Conservation (phyloP, 2,113 vertebrate species). For the cattle (Bos taurus) region ARS-UCD2.0 NC_037340.1:61707501-61708000, state of each 20-base stretch:
- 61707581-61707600: neutral
- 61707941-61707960: neutral
- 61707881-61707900: neutral
- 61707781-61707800: neutral
- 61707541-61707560: neutral
- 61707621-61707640: neutral
- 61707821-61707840: neutral
- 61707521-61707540: neutral
- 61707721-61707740: neutral
- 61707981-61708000: neutral
- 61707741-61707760: neutral
- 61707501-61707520: neutral
- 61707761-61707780: neutral
- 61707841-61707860: neutral
- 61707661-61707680: neutral
- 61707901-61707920: neutral
- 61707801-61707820: neutral
- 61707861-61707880: neutral
- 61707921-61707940: neutral
- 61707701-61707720: neutral
- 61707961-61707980: neutral
- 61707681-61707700: neutral
- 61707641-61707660: neutral
- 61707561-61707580: neutral
- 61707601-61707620: neutral